Conservation (phyloP, 1,140 invertebrate genomes). For the Camponotus pennsylvanicus region DNA sequence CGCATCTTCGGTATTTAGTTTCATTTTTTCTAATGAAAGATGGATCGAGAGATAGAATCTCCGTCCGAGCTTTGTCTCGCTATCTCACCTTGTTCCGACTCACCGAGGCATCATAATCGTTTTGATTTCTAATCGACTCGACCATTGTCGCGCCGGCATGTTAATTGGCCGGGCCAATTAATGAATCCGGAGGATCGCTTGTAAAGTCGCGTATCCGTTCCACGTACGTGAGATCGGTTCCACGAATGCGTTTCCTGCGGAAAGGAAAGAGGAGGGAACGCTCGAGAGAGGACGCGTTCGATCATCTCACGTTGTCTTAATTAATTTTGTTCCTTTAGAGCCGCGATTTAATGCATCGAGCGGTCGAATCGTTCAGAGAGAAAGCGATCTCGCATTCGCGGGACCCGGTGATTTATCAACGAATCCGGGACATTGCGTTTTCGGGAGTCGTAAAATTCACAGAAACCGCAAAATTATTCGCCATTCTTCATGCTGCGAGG, state of each 20-base stretch:
- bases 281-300: neutral
- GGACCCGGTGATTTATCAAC: constrained; percentile 7
- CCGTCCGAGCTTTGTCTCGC: constrained; percentile 46
- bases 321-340: constrained; percentile 32
- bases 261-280: neutral
- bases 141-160: constrained; percentile 79
- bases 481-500: neutral
- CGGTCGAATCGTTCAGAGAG: constrained; percentile 2
- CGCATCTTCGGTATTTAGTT: constrained; percentile 82
- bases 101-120: constrained; percentile 80
- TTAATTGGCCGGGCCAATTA: constrained; percentile 81
- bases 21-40: constrained; percentile 84
- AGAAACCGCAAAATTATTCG: constrained; percentile 28
- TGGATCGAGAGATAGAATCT: constrained; percentile 81
- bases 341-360: constrained; percentile 26
- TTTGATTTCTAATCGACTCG: constrained; percentile 84
- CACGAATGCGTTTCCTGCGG: constrained; percentile 23
- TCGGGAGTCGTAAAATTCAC: constrained; percentile 13
- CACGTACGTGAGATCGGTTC: constrained; percentile 9
- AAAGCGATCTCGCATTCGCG: neutral
- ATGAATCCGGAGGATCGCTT: constrained; percentile 28
- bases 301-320: constrained; percentile 51
- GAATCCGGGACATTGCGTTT: constrained; percentile 16
- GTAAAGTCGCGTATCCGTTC: constrained; percentile 3
- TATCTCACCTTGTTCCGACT: constrained; percentile 67